phyloP scores from a whole-genome alignment of 2,113 vertebrate genomes.

The Gobio gobio region DNA sequence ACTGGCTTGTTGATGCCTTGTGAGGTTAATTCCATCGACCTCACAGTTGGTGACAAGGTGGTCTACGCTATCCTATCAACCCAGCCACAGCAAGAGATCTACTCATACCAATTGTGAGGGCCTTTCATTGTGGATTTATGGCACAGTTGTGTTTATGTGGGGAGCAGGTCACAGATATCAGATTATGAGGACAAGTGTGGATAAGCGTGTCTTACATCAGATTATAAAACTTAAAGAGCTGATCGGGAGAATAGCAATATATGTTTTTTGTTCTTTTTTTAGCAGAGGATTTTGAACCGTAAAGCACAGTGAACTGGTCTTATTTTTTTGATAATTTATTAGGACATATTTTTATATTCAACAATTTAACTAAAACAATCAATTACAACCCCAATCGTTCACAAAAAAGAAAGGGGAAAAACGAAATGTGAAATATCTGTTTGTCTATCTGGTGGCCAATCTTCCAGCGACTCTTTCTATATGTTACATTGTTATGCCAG shows the following conservation, averaged over 20 bases:
- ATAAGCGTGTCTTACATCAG: not conserved
- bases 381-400: no score
- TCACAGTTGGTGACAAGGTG: conserved; percentile 33
- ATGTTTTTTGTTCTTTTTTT: not conserved
- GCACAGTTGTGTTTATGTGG: not conserved
- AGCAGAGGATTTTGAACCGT: not conserved
- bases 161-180: conserved; percentile 10
- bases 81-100: conserved; percentile 27
- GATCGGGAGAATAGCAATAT: not conserved
- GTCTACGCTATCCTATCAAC: conserved; percentile 32
- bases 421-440: no score
- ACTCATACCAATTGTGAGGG: not conserved
- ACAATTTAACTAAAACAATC: no score
- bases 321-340: not conserved
- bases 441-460: no score
- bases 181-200: conserved; percentile 29
- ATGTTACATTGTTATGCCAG: no score
- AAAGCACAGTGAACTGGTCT: not conserved
- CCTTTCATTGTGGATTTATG: conserved; percentile 10
- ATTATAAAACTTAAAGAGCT: conserved; percentile 4
- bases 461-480: no score
- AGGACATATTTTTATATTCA: not conserved
- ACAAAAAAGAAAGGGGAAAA: no score
- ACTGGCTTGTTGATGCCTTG: conserved; percentile 53
- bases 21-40: conserved; percentile 62